phyloP scores from a whole-genome alignment of 2,797 vertebrate genomes.

The Phrynocephalus forsythii region DNA sequence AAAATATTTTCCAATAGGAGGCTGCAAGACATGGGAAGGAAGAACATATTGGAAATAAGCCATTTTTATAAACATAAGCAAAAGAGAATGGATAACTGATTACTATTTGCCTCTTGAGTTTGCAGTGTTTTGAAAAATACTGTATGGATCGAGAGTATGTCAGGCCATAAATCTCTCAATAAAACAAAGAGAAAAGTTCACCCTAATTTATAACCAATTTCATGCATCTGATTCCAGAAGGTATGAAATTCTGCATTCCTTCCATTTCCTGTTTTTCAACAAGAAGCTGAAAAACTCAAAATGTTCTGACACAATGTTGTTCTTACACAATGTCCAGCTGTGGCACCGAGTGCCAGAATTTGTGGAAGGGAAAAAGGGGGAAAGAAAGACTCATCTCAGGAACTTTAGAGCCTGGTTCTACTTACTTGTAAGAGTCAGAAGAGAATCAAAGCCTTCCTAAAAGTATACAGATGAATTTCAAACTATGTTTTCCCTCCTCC shows the following conservation, averaged over 20 bases:
- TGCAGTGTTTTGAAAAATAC: neutral
- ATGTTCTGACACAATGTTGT: slow-evolving; percentile 32
- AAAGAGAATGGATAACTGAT: neutral
- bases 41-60: neutral
- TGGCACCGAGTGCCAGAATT: slow-evolving; percentile 50
- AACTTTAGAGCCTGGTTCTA: slow-evolving; percentile 38
- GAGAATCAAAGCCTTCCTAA: neutral
- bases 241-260: slow-evolving; percentile 54
- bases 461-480: neutral
- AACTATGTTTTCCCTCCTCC: too few species aligned
- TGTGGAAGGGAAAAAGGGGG: slow-evolving; percentile 61
- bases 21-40: neutral
- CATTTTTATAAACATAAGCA: slow-evolving; percentile 13
- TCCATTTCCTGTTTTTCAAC: slow-evolving; percentile 37
- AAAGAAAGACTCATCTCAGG: slow-evolving; percentile 32
- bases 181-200: neutral
- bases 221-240: slow-evolving; percentile 11
- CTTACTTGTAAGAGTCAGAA: slow-evolving; percentile 1
- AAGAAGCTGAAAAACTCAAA: slow-evolving; percentile 50
- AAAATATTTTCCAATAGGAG: neutral
- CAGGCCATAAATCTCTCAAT: neutral
- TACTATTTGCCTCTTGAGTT: too few species aligned
- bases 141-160: neutral
- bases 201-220: slow-evolving; percentile 35
- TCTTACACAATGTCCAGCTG: slow-evolving; percentile 59